These are phyloP conservation scores for Pseudomyrmex cubaensis DNA, from an alignment of 1,140 invertebrate species.

Conservation along the genomic window DNA sequence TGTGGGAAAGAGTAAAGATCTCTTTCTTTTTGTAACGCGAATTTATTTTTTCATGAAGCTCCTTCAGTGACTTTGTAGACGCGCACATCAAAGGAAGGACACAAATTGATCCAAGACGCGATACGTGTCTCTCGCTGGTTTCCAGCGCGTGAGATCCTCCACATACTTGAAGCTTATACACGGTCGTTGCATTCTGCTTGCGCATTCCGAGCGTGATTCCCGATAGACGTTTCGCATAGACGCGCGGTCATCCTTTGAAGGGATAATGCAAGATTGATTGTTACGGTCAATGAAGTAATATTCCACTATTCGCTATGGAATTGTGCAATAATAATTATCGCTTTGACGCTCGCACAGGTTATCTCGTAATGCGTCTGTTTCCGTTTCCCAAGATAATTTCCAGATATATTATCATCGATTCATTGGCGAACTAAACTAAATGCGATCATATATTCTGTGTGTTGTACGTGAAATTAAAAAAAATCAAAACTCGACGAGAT, in stretches of 20 bases:
- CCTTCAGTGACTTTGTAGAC: no score
- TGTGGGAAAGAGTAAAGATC: no score
- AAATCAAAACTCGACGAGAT: no score
- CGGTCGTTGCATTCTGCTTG: conserved; percentile 37
- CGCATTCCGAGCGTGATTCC: conserved; percentile 42
- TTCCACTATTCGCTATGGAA: neutral
- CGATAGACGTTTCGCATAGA: conserved; percentile 36
- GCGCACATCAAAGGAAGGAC: conserved; percentile 11
- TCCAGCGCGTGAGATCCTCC: neutral
- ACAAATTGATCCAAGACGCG: conserved; percentile 22
- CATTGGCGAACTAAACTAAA: no score
- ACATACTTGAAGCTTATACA: conserved; percentile 27
- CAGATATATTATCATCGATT: neutral
- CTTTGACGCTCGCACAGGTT: neutral
- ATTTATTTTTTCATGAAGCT: no score
- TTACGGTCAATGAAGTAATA: conserved; percentile 44
- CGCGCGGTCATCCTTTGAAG: conserved; percentile 36
- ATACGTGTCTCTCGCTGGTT: conserved; percentile 13
- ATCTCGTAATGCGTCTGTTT: neutral
- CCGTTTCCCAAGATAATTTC: neutral
- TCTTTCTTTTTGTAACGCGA: no score
- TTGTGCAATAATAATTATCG: conserved; percentile 13
- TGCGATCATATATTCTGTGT: no score
- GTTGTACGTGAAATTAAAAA: no score
- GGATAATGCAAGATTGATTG: conserved; percentile 29